Percentiles rank a stretch among this genome's conserved stretches.
Conservation (phyloP, 2,888 invertebrate genomes). For the Thysanoteuthis rhombus region DNA sequence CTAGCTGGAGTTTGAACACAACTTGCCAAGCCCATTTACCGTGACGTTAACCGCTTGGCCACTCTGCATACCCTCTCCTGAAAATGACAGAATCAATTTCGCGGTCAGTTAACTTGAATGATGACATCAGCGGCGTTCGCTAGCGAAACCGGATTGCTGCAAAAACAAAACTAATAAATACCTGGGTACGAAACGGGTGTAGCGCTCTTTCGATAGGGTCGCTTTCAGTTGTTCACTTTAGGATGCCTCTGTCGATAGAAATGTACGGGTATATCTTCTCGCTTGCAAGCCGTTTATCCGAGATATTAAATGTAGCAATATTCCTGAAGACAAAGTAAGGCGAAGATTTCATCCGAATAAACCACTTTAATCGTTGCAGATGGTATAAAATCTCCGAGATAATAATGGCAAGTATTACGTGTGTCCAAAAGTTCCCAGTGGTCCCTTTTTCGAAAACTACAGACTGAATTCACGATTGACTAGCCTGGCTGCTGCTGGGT, state of each 20-base stretch:
- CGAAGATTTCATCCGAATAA: background rate
- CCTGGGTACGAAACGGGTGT: background rate
- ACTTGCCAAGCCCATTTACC: too few species aligned
- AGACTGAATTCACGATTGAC: too few species aligned
- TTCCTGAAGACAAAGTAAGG: background rate
- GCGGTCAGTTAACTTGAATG: background rate
- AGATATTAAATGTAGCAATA: background rate
- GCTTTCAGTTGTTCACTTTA: background rate
- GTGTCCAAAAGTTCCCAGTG: too few species aligned
- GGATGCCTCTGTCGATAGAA: background rate
- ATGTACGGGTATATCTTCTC: background rate
- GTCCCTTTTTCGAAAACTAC: too few species aligned
- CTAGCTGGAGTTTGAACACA: too few species aligned
- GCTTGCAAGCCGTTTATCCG: background rate
- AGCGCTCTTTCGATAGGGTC: background rate
- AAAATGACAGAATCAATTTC: background rate
- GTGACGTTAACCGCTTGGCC: too few species aligned
- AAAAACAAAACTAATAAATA: background rate
- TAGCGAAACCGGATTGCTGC: background rate
- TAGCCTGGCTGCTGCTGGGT: too few species aligned
- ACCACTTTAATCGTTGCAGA: background rate
- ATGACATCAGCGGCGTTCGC: background rate
- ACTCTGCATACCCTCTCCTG: background rate
- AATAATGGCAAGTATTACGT: too few species aligned
- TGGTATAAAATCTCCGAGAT: background rate